Base-by-base conservation (phyloP, 2,888 invertebrate genomes). In the Pristionchus arcanus region DNA sequence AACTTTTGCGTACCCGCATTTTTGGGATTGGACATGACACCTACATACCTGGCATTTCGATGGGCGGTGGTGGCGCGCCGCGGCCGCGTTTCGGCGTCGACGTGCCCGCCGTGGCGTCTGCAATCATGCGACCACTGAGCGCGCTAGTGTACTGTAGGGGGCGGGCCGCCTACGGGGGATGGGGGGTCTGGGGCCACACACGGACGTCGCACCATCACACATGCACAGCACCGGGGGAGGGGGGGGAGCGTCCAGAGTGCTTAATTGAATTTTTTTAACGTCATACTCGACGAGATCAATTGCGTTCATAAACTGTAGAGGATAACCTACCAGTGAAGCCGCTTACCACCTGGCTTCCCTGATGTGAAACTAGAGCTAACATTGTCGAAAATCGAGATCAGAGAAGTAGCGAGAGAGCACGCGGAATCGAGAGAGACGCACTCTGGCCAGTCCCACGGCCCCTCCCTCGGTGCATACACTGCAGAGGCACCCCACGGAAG, bases 61-160 rank as follows among this genome's bases (percentile, higher is more conserved):
- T 42, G 59, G 84, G 84, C 25, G 84, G 84, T 31, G 84, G 59
- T 7, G 59, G 34, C 25, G 84, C 83, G n/a, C 49, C 53, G 53
- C 83, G 55, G 4, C 49, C 53, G 4, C 83, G 7, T 53, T 83
- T 71, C 21, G 77, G 49, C 42, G 37, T 21, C n/a, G 34, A 31
- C 71, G 71, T 21, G n/a, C 28, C 49, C 4, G 49, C 25, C n/a
- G n/a, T 7, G 19, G 49, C 49, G n/a, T 81, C 81, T 81, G 81
- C 81, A 81, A 81, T 81, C 49, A 81, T 7, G 81, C 81, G 4
- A 53, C 49, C 42, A 81, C 81, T 81, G 81, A 42, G 81, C 81
- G 81, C 49, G 81, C 81, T n/a, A 28, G 42, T n/a, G 53, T 53
- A 28, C 34, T 28, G 81, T 25, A n/a, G n/a, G 19, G 77, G 37